phyloP scores from a whole-genome alignment of 2,888 invertebrate species.

The Conchocele bisecta region DNA sequence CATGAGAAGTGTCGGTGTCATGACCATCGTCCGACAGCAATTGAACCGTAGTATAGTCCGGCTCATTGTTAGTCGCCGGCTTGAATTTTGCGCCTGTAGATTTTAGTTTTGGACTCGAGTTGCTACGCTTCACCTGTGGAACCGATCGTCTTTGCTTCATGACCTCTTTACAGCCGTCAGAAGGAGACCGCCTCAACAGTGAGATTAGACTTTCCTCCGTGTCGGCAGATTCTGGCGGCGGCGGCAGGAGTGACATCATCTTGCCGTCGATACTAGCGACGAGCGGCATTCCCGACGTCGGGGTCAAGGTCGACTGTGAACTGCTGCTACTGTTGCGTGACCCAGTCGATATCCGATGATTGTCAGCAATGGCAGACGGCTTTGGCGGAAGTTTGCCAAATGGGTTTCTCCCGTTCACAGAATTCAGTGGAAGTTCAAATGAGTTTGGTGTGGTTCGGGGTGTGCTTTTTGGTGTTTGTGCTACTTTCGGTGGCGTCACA shows the following conservation, averaged over 20 bases:
- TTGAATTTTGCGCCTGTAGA: constrained; percentile 36
- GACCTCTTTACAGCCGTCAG: constrained; percentile 55
- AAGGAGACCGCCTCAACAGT: constrained; percentile 56
- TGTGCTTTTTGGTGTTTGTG: constrained; percentile 16
- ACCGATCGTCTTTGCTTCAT: constrained; percentile 52
- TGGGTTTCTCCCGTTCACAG: constrained; percentile 2
- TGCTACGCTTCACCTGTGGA: constrained; percentile 59
- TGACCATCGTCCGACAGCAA: constrained; percentile 71
- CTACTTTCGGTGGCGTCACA: constrained; percentile 5
- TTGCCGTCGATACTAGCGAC: constrained; percentile 77
- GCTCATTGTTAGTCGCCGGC: constrained; percentile 25
- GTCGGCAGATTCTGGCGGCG: constrained; percentile 45
- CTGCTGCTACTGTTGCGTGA: constrained; percentile 70
- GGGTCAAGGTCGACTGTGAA: constrained; percentile 73
- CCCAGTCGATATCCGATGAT: constrained; percentile 65
- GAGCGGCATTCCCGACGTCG: constrained; percentile 67
- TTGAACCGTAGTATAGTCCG: constrained; percentile 23
- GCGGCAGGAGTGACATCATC: constrained; percentile 74
- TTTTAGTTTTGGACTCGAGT: constrained; percentile 64
- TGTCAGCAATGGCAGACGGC: constrained; percentile 42
- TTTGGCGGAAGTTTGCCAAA: constrained; percentile 57
- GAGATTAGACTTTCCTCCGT: constrained; percentile 20
- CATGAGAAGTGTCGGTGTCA: constrained; percentile 74
- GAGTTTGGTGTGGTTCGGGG: constrained; percentile 26
- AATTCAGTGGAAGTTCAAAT: constrained; percentile 9